A percentile compares a stretch with the other conserved stretches of the same genome.
Conservation (phyloP, 2,113 vertebrate genomes). For the Phrynosoma blainvillii region DNA sequence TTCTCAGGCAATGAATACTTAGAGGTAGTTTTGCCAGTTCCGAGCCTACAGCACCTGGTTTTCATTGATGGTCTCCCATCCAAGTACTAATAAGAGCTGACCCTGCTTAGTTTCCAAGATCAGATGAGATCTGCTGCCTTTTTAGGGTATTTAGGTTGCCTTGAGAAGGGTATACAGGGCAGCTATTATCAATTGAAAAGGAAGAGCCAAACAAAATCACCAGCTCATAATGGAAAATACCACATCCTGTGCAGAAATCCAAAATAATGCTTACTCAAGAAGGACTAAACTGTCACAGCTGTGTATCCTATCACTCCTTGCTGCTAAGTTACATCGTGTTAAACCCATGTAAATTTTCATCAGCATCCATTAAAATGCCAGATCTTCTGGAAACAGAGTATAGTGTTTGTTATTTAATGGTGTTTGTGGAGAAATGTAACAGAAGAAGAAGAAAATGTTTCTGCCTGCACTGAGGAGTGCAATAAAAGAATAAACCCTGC, state of each 20-base stretch:
- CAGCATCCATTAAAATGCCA: slow-evolving; percentile 34
- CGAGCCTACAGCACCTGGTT: too few species aligned
- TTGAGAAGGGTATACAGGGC: slow-evolving; percentile 41
- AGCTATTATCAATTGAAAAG: slow-evolving; percentile 48
- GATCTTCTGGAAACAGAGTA: slow-evolving; percentile 49
- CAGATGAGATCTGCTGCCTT: too few species aligned
- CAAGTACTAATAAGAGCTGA: too few species aligned
- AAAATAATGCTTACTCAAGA: slow-evolving; percentile 18
- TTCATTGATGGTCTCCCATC: too few species aligned
- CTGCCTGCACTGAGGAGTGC: slow-evolving; percentile 51
- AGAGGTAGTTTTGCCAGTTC: too few species aligned
- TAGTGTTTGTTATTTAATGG: background rate
- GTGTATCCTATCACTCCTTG: slow-evolving; percentile 34
- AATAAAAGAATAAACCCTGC: slow-evolving; percentile 17
- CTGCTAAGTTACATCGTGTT: slow-evolving; percentile 19
- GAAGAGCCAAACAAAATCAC: slow-evolving; percentile 46
- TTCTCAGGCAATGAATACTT: too few species aligned
- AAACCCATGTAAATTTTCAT: slow-evolving; percentile 34
- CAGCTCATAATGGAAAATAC: slow-evolving; percentile 49
- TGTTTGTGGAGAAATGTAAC: too few species aligned
- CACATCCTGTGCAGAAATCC: slow-evolving; percentile 48
- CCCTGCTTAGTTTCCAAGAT: too few species aligned
- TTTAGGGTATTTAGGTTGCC: too few species aligned
- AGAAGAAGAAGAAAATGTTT: slow-evolving; percentile 39
- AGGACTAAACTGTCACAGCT: slow-evolving; percentile 26